Conservation (phyloP, 2,888 invertebrate species). For the Tineola bisselliella region DNA sequence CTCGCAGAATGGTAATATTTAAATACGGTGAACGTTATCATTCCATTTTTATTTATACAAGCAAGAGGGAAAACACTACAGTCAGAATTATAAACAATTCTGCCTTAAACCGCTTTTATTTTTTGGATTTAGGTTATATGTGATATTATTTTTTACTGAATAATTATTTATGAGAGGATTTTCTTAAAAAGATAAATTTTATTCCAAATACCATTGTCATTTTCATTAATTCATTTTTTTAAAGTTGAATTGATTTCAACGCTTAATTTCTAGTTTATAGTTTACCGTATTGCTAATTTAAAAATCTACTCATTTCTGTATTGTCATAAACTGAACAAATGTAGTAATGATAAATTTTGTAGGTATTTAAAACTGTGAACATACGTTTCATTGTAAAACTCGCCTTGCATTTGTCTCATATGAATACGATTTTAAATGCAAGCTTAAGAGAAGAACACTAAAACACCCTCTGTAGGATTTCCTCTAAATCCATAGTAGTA, state of each 20-base stretch:
- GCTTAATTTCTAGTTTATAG: too few relatives aligned
- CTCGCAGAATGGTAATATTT: not conserved
- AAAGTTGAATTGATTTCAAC: too few relatives aligned
- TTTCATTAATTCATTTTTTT: too few relatives aligned
- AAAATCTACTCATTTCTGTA: too few relatives aligned
- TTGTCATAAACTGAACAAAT: not conserved
- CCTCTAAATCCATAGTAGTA: conserved; percentile 7
- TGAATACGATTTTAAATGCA: conserved; percentile 12
- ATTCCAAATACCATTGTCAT: too few relatives aligned
- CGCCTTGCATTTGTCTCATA: conserved; percentile 1
- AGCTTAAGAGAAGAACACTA: conserved; percentile 11
- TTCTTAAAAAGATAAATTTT: too few relatives aligned
- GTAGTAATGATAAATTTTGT: not conserved
- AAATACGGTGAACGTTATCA: not conserved
- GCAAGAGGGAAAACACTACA: not conserved
- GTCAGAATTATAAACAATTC: not conserved
- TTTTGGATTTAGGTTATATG: not conserved
- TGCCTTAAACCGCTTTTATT: not conserved
- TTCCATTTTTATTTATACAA: not conserved
- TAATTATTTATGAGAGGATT: too few relatives aligned
- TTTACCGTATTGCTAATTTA: too few relatives aligned
- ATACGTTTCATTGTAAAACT: not conserved
- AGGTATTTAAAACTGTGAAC: not conserved
- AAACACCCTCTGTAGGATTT: conserved; percentile 11
- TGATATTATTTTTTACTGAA: not conserved